Conservation (phyloP, 2,888 invertebrate species). For the Xylophagus ater region DNA sequence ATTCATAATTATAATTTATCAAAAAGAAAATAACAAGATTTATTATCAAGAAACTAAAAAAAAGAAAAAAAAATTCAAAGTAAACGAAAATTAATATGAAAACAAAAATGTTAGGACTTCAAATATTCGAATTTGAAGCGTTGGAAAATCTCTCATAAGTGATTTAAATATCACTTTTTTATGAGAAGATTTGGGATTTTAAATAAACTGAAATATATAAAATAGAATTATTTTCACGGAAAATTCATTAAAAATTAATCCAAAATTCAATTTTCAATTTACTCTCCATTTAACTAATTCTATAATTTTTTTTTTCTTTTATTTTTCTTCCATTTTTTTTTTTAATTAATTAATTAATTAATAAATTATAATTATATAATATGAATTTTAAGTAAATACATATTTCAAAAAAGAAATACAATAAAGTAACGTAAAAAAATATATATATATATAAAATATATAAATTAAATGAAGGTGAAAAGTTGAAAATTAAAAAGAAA, state of each 20-base stretch:
- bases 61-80: not conserved
- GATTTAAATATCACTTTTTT: not conserved
- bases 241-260: too few relatives aligned
- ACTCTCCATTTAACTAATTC: not conserved
- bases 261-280: not conserved
- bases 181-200: slow-evolving; percentile 5
- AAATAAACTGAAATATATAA: not conserved
- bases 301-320: not conserved
- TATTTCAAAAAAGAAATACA: too few relatives aligned
- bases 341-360: not conserved
- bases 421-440: too few relatives aligned
- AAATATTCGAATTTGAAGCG: not conserved
- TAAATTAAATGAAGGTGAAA: not conserved
- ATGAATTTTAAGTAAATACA: not conserved
- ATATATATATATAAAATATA: not conserved
- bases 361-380: not conserved
- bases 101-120: too few relatives aligned
- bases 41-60: not conserved
- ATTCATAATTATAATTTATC: not conserved
- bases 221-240: not conserved
- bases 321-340: not conserved
- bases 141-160: slow-evolving; percentile 7
- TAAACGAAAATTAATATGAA: too few relatives aligned
- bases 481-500: not conserved
- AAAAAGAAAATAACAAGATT: not conserved